Conservation (phyloP, 2,797 vertebrate genomes). For the Notolepis coatsorum region DNA sequence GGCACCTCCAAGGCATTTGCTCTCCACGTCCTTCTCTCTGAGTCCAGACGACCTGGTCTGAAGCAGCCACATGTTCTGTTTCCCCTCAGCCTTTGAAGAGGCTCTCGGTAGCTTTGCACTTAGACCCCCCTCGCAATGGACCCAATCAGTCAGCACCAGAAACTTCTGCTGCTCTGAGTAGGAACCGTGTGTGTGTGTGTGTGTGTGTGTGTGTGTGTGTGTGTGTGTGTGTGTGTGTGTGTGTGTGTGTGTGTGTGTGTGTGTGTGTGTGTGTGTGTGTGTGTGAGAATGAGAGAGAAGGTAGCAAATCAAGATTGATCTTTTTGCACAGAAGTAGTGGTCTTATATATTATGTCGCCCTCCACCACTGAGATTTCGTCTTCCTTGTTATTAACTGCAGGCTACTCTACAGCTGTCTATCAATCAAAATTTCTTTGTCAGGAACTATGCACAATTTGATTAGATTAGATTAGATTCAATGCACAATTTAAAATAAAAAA, state of each 20-base stretch:
- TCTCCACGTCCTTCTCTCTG: conserved; percentile 44
- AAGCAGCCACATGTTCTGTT: conserved; percentile 33
- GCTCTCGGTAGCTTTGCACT: conserved; percentile 49
- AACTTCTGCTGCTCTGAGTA: conserved; percentile 43
- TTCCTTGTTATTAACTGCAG: no score
- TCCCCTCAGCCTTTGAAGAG: conserved; percentile 42
- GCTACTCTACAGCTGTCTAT: conserved; percentile 18
- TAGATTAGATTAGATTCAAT: no score
- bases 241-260: conserved; percentile 6
- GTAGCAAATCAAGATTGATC: conserved; percentile 33
- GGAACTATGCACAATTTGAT: conserved; percentile 16
- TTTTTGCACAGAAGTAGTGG: conserved; percentile 40
- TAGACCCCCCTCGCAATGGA: conserved; percentile 38
- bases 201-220: conserved; percentile 34
- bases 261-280: conserved; percentile 2
- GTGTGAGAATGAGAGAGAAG: background rate
- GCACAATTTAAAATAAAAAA: no score
- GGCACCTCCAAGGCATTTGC: conserved; percentile 48
- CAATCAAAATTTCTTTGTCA: conserved; percentile 27
- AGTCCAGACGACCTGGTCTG: conserved; percentile 50
- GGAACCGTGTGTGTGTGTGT: conserved; percentile 29
- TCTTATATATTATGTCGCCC: no score
- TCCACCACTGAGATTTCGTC: no score
- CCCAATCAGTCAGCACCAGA: conserved; percentile 57
- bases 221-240: conserved; percentile 20